Evolutionary conservation across 2,797 vertebrate genomes (phyloP).

Genomic region (Bradypodion ventrale): DNA sequence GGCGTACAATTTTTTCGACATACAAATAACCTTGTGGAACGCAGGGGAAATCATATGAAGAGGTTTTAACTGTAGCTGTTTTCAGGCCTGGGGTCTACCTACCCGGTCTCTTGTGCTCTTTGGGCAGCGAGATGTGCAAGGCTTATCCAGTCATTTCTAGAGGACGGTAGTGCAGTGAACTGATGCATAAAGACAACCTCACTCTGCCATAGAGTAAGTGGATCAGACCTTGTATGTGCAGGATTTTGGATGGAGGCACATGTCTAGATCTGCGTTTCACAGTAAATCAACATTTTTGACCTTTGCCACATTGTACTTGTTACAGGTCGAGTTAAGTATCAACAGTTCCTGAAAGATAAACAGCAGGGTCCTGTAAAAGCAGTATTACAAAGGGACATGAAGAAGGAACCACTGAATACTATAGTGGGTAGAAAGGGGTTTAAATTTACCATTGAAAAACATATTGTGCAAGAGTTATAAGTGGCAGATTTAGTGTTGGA

Average conservation of each 20-base stretch:
- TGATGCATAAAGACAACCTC: background rate
- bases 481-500: background rate
- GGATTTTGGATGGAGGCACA: no score
- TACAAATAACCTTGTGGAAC: no score
- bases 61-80: no score
- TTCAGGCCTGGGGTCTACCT: background rate
- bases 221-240: background rate
- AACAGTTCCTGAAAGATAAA: conserved; percentile 62
- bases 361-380: conserved; percentile 44
- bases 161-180: background rate
- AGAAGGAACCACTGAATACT: conserved; percentile 18
- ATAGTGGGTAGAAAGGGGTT: background rate
- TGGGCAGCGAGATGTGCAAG: background rate
- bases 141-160: background rate
- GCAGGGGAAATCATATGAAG: no score
- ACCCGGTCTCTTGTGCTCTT: background rate
- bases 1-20: no score
- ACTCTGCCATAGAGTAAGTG: background rate
- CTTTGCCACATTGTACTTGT: conserved; percentile 64
- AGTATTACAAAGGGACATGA: conserved; percentile 24
- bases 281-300: conserved; percentile 37
- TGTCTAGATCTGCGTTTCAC: background rate
- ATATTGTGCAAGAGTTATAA: background rate
- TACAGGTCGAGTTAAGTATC: conserved; percentile 60
- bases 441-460: background rate